phyloP scores from a whole-genome alignment of 2,113 vertebrate genomes.

The Pycnonotus jocosus region DNA sequence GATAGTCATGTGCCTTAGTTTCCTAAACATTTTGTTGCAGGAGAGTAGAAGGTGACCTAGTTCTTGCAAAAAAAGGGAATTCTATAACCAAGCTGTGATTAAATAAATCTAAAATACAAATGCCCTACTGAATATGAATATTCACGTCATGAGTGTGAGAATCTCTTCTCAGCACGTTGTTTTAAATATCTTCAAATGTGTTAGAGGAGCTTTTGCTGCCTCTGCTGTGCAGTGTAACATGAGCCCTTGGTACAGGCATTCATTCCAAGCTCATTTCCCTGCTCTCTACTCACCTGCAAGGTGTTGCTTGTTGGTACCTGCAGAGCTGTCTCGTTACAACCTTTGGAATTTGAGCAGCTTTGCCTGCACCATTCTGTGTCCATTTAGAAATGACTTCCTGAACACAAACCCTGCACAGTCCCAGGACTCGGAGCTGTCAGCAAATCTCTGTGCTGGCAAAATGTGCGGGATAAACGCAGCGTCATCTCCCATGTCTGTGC shows the following conservation, averaged over 20 bases:
- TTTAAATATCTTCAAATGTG: neutral
- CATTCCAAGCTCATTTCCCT: neutral
- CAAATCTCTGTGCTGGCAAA: neutral
- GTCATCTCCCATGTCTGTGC: neutral
- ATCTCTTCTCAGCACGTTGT: neutral
- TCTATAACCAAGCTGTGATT: neutral
- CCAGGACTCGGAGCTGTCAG: neutral
- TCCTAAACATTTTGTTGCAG: neutral
- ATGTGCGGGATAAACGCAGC: neutral
- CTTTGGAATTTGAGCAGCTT: neutral
- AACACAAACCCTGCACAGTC: neutral
- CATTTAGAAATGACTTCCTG: neutral
- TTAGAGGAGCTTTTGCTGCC: neutral
- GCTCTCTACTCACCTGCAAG: neutral
- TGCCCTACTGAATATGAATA: neutral
- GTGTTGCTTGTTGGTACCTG: neutral
- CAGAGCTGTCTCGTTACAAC: neutral
- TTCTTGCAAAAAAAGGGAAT: neutral
- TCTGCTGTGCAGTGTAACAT: neutral
- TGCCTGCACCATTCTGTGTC: neutral
- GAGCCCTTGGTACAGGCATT: neutral
- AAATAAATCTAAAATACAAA: neutral
- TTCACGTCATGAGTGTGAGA: neutral
- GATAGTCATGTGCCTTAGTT: neutral
- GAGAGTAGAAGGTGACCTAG: neutral